Evolutionary conservation across 2,888 invertebrate genomes (phyloP).

Genomic region (Megaustenia siamemsis): DNA sequence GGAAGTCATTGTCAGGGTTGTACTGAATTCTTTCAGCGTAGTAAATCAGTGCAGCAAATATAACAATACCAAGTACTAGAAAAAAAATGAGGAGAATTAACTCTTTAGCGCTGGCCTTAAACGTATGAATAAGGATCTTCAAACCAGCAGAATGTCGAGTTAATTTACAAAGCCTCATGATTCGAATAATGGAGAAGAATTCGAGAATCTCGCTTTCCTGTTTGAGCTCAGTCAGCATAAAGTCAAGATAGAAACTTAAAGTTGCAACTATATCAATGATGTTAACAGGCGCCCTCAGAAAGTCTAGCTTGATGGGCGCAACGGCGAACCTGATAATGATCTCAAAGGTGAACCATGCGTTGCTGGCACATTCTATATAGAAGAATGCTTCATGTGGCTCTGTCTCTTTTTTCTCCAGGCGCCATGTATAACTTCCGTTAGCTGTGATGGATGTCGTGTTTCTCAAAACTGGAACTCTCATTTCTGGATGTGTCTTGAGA

Average conservation of each 20-base stretch:
- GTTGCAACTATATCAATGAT: conserved; percentile 96
- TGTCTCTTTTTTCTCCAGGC: conserved; percentile 91
- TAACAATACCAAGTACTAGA: conserved; percentile 94
- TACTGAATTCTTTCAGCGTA: conserved; percentile 97
- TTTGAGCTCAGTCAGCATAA: conserved; percentile 77
- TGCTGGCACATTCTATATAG: conserved; percentile 94
- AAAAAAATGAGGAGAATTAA: conserved; percentile 95
- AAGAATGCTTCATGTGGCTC: conserved; percentile 97
- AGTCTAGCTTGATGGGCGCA: conserved; percentile 93
- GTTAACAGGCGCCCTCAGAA: conserved; percentile 93
- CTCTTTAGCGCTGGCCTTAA: conserved; percentile 96
- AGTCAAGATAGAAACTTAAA: conserved; percentile 89
- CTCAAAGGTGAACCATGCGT: conserved; percentile 97
- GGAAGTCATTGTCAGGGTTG: conserved; percentile 96
- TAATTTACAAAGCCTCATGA: conserved; percentile 94
- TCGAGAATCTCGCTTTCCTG: conserved; percentile 86
- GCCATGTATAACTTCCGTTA: conserved; percentile 83
- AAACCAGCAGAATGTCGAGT: conserved; percentile 95
- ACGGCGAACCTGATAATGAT: conserved; percentile 92
- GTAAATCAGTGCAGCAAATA: conserved; percentile 96
- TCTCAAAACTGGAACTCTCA: conserved; percentile 79
- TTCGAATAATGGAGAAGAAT: conserved; percentile 96
- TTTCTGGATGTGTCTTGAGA: conserved; percentile 94
- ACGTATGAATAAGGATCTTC: conserved; percentile 97
- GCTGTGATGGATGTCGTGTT: conserved; percentile 73